These are phyloP conservation scores for Crossocerus cetratus DNA, from an alignment of 2,888 invertebrate species.

Conservation along the genomic window DNA sequence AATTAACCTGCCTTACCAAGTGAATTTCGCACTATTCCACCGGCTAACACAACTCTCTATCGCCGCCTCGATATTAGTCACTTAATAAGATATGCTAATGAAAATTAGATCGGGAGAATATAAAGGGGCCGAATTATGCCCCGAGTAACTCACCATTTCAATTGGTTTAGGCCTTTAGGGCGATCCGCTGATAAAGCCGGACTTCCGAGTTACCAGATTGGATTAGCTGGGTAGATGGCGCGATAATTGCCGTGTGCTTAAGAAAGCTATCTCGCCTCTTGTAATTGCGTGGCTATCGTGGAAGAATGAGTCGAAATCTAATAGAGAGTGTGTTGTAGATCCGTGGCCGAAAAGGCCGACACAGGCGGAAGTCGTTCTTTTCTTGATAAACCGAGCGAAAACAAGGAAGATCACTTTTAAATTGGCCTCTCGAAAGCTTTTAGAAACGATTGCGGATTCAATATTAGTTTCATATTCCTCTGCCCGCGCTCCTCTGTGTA, in stretches of 20 bases:
- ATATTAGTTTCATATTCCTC: conserved; percentile 55
- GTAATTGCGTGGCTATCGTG: not conserved
- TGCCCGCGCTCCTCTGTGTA: conserved; percentile 17
- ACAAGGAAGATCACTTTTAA: conserved; percentile 57
- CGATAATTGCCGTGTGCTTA: not conserved
- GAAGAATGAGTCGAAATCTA: no score
- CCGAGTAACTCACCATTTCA: no score
- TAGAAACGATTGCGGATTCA: conserved; percentile 54
- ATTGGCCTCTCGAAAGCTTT: conserved; percentile 57
- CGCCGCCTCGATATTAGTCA: conserved; percentile 11
- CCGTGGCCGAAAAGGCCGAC: no score
- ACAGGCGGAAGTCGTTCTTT: conserved; percentile 27
- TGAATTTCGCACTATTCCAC: not conserved
- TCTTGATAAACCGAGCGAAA: conserved; percentile 54
- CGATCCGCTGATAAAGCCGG: not conserved
- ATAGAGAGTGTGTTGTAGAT: no score
- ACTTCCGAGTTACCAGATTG: not conserved
- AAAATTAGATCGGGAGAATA: no score
- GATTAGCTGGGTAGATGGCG: not conserved
- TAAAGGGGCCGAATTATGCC: no score
- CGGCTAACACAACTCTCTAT: not conserved
- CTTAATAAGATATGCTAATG: no score
- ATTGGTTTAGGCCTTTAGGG: not conserved
- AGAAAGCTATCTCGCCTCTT: not conserved
- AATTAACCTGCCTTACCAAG: not conserved